phyloP scores from a whole-genome alignment of 2,113 vertebrate species.

The Eolophus roseicapilla region DNA sequence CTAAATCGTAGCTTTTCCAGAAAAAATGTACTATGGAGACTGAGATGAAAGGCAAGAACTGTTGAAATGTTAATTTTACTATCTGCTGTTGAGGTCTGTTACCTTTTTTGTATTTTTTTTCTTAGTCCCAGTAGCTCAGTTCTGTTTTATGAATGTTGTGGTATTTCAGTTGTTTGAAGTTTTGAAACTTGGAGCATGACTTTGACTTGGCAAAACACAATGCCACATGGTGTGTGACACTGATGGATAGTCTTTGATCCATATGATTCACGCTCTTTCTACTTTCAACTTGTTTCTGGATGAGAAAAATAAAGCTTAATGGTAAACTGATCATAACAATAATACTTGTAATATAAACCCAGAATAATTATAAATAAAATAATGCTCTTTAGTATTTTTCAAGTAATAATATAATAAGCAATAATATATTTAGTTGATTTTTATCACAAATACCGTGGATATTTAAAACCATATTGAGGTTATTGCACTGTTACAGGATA shows the following conservation, averaged over 20 bases:
- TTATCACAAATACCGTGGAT: background rate
- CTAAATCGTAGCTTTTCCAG: constrained; percentile 81
- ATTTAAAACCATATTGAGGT: background rate
- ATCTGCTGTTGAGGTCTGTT: constrained; percentile 95
- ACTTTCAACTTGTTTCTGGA: constrained; percentile 1
- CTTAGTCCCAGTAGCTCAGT: constrained; percentile 90
- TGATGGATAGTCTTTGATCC: constrained; percentile 69
- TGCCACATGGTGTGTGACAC: constrained; percentile 76
- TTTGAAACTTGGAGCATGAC: constrained; percentile 81
- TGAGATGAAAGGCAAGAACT: constrained; percentile 94
- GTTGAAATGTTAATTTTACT: constrained; percentile 99
- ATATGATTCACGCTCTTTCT: constrained; percentile 7
- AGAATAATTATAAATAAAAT: background rate
- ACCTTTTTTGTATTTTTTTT: constrained; percentile 85
- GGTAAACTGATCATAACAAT: background rate
- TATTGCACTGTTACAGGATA: background rate
- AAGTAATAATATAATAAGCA: background rate
- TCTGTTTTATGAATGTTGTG: constrained; percentile 95
- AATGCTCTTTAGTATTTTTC: background rate
- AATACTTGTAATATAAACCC: background rate
- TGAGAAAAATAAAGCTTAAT: constrained; percentile 2
- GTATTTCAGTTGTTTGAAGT: constrained; percentile 96
- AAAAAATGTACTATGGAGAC: constrained; percentile 88
- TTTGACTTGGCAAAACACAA: constrained; percentile 85
- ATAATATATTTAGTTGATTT: background rate